phyloP scores from a whole-genome alignment of 2,113 vertebrate species.

The Nicator chloris region DNA sequence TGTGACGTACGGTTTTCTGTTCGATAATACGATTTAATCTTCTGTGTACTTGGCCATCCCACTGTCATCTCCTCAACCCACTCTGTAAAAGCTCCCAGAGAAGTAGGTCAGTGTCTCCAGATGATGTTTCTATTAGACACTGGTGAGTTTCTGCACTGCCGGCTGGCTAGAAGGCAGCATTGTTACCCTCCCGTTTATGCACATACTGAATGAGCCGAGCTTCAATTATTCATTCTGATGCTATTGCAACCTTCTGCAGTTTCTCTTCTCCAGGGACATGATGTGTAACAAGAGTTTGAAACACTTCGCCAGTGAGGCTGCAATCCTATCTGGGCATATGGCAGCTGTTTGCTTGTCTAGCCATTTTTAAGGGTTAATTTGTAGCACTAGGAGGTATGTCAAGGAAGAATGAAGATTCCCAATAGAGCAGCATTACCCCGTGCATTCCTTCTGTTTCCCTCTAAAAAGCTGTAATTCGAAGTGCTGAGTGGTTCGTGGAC shows the following conservation, averaged over 20 bases:
- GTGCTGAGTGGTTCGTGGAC: not conserved
- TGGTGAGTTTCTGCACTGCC: not conserved
- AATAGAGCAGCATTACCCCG: not conserved
- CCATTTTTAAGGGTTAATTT: not conserved
- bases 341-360: not conserved
- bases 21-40: not conserved
- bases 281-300: constrained; percentile 53
- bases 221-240: constrained; percentile 61
- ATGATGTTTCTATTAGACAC: not conserved
- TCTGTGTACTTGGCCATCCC: not conserved
- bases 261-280: constrained; percentile 50
- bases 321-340: not conserved
- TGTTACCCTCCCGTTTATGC: constrained; percentile 46
- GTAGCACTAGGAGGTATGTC: not conserved
- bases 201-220: constrained; percentile 9
- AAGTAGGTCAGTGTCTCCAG: constrained; percentile 24
- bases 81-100: not conserved
- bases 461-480: not conserved
- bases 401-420: not conserved
- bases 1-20: not conserved
- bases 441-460: not conserved
- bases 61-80: not conserved
- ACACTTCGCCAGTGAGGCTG: not conserved
- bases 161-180: not conserved
- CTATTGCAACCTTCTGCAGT: constrained; percentile 44